Base-by-base conservation (phyloP, 2,113 vertebrate genomes). In the Callaeas wilsoni region DNA sequence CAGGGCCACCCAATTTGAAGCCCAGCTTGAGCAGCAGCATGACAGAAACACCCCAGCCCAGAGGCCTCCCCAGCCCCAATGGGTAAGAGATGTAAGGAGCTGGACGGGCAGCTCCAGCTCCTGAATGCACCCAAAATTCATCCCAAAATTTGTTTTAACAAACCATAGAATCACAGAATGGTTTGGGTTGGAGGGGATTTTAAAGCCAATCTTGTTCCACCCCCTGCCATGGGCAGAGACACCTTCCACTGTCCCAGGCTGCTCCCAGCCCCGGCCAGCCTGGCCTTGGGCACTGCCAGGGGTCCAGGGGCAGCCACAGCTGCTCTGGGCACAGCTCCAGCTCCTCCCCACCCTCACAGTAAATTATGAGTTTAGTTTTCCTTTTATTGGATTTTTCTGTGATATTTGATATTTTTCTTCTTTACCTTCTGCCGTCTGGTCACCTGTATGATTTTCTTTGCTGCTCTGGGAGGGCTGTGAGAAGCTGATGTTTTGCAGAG, bases 11-110 rank as follows among this genome's bases (percentile, higher is more conserved):
- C 52, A 8, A 10, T 2, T 2, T 37, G 41, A 42, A 60, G 30
- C 65, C n/a, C 52, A 32, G 0, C 18, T 13, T 4, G 16, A 6
- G 50, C 65, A n/a, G 18, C 6, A 47, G 23, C 1, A 0, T 7
- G 32, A 55, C 12, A 35, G 47, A 16, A 76, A 6, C 3, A 1
- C 11, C 60, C 30, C 52, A 71, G 44, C 76, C 33, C 79, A 16
- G 37, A 3, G 32, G 19, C 30, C 32, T 64, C 52, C 39, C 13
- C 23, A 33, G 21, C 8, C 41, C 30, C 30, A 3, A 3, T 3
- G 17, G 62, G 8, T 16, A 3, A 27, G 30, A 62, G 46, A 30
- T 8, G 8, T 10, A 9, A 42, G 41, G 35, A 33, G 5, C 30
- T 39, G 59, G 20, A 77, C 1, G 1, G 46, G 27, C 62, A 69